A percentile compares a stretch with the other conserved stretches of the same genome.
Conservation (phyloP, 2,797 vertebrate genomes). For the Coregonus ussuriensis region DNA sequence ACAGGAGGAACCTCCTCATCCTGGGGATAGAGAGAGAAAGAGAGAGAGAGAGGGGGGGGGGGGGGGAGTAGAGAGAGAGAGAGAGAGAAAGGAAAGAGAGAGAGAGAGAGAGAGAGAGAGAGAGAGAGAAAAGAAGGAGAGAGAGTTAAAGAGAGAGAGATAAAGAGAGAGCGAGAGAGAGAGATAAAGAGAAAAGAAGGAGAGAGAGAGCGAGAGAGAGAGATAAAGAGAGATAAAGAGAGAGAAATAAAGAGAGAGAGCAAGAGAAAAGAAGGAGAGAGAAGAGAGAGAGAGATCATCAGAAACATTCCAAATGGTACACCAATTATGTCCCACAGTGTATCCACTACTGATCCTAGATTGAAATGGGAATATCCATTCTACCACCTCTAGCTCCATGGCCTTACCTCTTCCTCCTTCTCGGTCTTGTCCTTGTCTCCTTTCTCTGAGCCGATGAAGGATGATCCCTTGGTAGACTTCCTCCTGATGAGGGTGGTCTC, state of each 20-base stretch:
- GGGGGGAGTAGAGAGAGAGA: conserved; percentile 13
- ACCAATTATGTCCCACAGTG: background rate
- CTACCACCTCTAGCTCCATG: background rate
- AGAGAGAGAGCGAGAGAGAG: too few species aligned
- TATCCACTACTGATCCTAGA: background rate
- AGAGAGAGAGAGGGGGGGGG: background rate
- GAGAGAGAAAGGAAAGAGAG: background rate
- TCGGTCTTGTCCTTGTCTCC: conserved; percentile 24
- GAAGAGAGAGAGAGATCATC: background rate
- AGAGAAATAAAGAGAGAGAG: background rate
- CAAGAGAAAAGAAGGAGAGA: background rate
- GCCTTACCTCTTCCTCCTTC: conserved; percentile 47
- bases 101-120: background rate
- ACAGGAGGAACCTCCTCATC: conserved; percentile 75
- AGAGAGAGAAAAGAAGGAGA: too few species aligned
- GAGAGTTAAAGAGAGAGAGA: background rate
- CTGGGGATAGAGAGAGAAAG: conserved; percentile 60
- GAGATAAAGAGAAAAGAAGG: background rate
- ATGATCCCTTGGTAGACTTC: conserved; percentile 66
- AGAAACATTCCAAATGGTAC: background rate
- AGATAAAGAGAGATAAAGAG: too few species aligned
- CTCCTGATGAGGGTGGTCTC: conserved; percentile 54
- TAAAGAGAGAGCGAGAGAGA: too few species aligned
- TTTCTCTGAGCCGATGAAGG: conserved; percentile 52
- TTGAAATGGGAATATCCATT: background rate